Evolutionary conservation across 2,797 vertebrate species (phyloP), one percentile per base, ranked within the genome.

Genomic region (Harpagifer antarcticus): DNA sequence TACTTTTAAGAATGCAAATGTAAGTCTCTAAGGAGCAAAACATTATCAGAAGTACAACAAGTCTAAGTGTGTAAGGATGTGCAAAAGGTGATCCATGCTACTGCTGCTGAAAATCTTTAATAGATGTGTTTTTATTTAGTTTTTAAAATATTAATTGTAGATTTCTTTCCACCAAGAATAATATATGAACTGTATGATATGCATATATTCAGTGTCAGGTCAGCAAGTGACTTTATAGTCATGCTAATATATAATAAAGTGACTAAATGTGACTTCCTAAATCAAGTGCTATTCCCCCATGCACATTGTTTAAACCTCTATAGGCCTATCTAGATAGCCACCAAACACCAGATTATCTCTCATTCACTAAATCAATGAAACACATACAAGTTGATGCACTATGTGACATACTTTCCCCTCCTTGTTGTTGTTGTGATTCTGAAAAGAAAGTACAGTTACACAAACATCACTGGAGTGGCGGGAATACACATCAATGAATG

Each of bases 341-440:
- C 64, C 76, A 89, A 81, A 89, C 65, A 84, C 60, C 77, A 83
- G 19, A 84, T 77, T 59, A 84, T 83, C 69, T 85, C 70, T 78
- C 80, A 92, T 89, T 88, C 75, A 91, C 58, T 75, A 70, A 88
- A 62, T 81, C n/a, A 88, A 86, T 70, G 76, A 86, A 84, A 81
- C 40, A 87, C 87, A 86, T 42, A 86, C 75, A 88, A 87, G 88
- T 85, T 91, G 87, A 92, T 93, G 90, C 90, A 93, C 92, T 90
- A 85, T 82, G 83, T 89, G 87, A 95, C 95, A 88, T 95, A 95
- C 95, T 95, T 95, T 93, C 94, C 86, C 92, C 92, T 92, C 94
- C 94, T 92, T 93, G 93, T 79, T 93, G 94, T 88, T 93, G 92
- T 89, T 95, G 95, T 92, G 94, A 95, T 92, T 95, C 95, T 95